A percentile compares a stretch with the other conserved stretches of the same genome.
These are phyloP conservation scores for Diabrotica undecimpunctata DNA, from an alignment of 1,140 invertebrate genomes.

Conservation along the genomic window DNA sequence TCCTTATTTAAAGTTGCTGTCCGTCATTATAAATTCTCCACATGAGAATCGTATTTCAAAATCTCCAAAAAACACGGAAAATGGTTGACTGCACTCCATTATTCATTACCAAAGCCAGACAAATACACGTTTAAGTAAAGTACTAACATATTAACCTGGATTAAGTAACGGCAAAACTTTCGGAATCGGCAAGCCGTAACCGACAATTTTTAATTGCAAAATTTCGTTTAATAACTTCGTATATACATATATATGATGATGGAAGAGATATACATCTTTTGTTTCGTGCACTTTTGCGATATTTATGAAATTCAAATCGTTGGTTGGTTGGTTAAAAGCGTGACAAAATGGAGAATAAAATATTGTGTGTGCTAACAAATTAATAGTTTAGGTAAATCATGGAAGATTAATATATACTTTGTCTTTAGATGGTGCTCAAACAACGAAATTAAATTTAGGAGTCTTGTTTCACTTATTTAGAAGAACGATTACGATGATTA, in stretches of 20 bases:
- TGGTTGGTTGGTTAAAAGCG: slow-evolving; percentile 3
- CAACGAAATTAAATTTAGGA: too few species aligned
- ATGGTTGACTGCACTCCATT: too few species aligned
- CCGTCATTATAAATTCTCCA: too few species aligned
- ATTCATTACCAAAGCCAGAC: background rate
- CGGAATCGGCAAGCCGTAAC: slow-evolving; percentile 18
- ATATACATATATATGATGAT: background rate
- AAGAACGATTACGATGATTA: too few species aligned
- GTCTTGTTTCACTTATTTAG: too few species aligned
- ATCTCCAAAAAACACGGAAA: too few species aligned
- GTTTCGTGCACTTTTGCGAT: slow-evolving; percentile 13
- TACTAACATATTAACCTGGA: slow-evolving; percentile 18
- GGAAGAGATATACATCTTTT: slow-evolving; percentile 7
- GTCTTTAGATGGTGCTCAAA: too few species aligned
- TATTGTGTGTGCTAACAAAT: too few species aligned
- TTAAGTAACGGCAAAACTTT: slow-evolving; percentile 20
- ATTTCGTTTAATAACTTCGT: slow-evolving; percentile 20
- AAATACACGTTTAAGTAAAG: slow-evolving; percentile 4
- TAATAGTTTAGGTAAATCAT: too few species aligned
- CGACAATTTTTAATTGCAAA: slow-evolving; percentile 22
- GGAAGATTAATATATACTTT: too few species aligned
- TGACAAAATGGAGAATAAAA: slow-evolving; percentile 4
- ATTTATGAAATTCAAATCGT: slow-evolving; percentile 12
- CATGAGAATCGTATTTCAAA: too few species aligned
- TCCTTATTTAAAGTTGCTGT: too few species aligned